Evolutionary conservation across 2,113 vertebrate species (phyloP).

Genomic region (Corythoichthys haematopterus): DNA sequence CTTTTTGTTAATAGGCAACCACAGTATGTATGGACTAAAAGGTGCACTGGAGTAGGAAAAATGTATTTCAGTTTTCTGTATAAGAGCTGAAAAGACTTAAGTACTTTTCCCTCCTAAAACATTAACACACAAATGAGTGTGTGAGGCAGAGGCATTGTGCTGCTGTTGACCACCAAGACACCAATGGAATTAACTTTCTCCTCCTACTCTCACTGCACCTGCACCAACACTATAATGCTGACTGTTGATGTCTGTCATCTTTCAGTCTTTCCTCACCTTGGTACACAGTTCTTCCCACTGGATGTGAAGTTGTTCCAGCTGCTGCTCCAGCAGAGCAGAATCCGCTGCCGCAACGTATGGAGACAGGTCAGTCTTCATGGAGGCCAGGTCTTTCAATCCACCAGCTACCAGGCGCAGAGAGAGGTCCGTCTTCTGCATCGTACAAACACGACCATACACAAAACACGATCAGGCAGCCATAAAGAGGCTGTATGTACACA

Average conservation of each 20-base stretch:
- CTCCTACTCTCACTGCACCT: constrained; percentile 31
- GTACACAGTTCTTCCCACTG: constrained; percentile 75
- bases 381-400: constrained; percentile 73
- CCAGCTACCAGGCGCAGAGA: constrained; percentile 74
- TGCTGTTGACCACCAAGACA: constrained; percentile 40
- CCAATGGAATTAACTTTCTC: constrained; percentile 40
- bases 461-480: constrained; percentile 34
- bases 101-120: constrained; percentile 37
- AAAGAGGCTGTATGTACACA: constrained; percentile 11
- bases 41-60: neutral
- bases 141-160: constrained; percentile 53
- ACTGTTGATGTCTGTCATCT: neutral
- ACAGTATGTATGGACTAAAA: neutral
- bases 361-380: constrained; percentile 78
- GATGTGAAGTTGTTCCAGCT: constrained; percentile 77
- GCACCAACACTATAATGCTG: neutral
- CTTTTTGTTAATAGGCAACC: neutral
- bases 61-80: neutral
- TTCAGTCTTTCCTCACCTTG: constrained; percentile 62
- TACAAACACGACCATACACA: constrained; percentile 33
- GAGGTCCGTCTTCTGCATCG: constrained; percentile 84
- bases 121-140: constrained; percentile 39
- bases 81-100: neutral
- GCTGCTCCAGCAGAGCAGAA: constrained; percentile 76
- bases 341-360: constrained; percentile 75